Conservation (phyloP, 2,888 invertebrate genomes). For the Pseudeuparius sepicola region DNA sequence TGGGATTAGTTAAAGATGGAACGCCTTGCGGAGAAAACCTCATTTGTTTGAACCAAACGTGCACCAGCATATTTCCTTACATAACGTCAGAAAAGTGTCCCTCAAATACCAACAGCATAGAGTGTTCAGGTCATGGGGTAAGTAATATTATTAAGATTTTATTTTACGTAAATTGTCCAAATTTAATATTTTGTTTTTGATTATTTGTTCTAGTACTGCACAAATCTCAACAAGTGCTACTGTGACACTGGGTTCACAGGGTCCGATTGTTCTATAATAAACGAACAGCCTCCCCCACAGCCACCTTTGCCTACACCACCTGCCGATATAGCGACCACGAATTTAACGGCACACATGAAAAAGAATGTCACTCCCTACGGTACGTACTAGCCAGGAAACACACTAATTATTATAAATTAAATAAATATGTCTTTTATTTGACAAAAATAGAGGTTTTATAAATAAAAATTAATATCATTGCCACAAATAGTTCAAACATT, state of each 20-base stretch:
- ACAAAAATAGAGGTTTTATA: no score
- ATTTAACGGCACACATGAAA: constrained; percentile 57
- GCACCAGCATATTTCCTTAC: constrained; percentile 75
- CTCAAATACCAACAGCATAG: constrained; percentile 73
- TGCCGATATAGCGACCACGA: constrained; percentile 38
- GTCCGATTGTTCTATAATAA: constrained; percentile 73
- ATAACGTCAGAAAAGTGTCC: constrained; percentile 84
- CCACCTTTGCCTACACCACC: constrained; percentile 48
- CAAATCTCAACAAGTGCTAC: constrained; percentile 85
- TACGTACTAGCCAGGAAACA: constrained; percentile 51
- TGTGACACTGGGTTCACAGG: constrained; percentile 85
- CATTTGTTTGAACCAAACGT: constrained; percentile 91
- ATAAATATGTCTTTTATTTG: no score
- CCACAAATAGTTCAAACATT: no score
- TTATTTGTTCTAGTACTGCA: constrained; percentile 70
- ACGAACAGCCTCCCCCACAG: constrained; percentile 52
- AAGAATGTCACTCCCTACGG: constrained; percentile 91
- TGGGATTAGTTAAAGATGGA: constrained; percentile 87
- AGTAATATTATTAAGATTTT: no score
- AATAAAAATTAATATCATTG: no score
- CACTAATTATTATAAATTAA: no score
- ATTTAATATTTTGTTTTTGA: no score
- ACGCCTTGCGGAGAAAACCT: constrained; percentile 88
- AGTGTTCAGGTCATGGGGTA: constrained; percentile 95
- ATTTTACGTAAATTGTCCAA: no score